phyloP scores from a whole-genome alignment of 2,888 invertebrate genomes.

The Athalia cordata region DNA sequence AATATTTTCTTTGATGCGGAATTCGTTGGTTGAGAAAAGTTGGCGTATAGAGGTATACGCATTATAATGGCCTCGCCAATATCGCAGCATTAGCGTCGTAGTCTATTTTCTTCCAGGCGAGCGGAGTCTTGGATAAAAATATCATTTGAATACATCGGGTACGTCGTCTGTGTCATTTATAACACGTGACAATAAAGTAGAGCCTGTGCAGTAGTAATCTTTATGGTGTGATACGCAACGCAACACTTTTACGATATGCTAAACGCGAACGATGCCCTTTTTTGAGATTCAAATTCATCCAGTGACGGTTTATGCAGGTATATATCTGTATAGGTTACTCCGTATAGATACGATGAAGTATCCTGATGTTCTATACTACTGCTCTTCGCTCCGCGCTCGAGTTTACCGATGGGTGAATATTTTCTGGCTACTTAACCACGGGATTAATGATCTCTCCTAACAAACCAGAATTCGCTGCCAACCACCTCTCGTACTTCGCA shows the following conservation, averaged over 20 bases:
- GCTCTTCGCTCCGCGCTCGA: constrained; percentile 5
- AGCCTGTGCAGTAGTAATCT: constrained; percentile 66
- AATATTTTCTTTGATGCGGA: not conserved
- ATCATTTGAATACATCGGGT: constrained; percentile 68
- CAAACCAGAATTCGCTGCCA: constrained; percentile 1
- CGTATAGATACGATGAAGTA: not conserved
- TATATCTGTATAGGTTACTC: not conserved
- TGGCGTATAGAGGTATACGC: not conserved
- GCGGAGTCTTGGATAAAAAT: constrained; percentile 69
- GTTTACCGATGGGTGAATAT: constrained; percentile 52
- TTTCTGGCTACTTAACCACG: constrained; percentile 59
- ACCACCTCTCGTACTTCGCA: not conserved
- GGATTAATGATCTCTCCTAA: constrained; percentile 58
- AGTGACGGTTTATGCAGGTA: constrained; percentile 18
- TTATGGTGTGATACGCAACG: constrained; percentile 67
- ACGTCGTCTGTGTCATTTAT: constrained; percentile 69
- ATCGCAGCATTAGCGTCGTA: constrained; percentile 62
- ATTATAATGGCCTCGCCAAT: constrained; percentile 56
- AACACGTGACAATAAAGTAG: constrained; percentile 72
- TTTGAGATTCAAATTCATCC: constrained; percentile 58
- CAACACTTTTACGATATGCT: constrained; percentile 66
- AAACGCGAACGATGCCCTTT: constrained; percentile 55
- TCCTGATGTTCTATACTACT: constrained; percentile 6
- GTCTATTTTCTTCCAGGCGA: constrained; percentile 64
- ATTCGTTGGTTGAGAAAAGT: not conserved